phyloP scores from a whole-genome alignment of 1,140 invertebrate genomes.

The Metopolophium dirhodum region DNA sequence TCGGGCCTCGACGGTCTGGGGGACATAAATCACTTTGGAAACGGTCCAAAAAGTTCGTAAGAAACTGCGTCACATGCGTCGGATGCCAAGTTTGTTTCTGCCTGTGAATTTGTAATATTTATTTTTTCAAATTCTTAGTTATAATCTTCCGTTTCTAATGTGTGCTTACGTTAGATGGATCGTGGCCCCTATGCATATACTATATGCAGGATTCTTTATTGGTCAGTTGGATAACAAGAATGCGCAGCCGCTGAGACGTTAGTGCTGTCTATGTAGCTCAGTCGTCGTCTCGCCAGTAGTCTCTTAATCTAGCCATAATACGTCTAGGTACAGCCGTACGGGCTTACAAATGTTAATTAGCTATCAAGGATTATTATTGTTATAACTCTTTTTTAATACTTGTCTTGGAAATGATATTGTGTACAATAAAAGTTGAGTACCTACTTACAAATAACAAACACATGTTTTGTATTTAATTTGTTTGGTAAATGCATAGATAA shows the following conservation, averaged over 20 bases:
- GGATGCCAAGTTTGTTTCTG: conserved; percentile 4
- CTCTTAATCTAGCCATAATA: not conserved
- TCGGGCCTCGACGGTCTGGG: not conserved
- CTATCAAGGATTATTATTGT: not conserved
- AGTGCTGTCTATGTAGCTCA: not conserved
- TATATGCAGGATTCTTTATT: not conserved
- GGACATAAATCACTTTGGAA: not conserved
- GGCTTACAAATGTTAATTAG: not conserved
- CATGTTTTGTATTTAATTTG: not conserved
- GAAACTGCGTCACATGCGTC: not conserved
- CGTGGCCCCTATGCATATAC: not conserved
- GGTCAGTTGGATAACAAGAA: not conserved
- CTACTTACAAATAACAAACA: not conserved
- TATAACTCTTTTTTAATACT: not conserved
- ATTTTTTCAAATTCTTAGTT: conserved; percentile 11
- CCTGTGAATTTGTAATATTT: conserved; percentile 4
- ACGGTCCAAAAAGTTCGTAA: not conserved
- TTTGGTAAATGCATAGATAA: not conserved
- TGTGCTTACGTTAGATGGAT: not conserved
- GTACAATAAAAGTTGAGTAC: not conserved
- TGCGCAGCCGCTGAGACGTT: not conserved
- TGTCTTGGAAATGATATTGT: not conserved
- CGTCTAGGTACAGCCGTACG: not conserved
- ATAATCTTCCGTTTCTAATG: not conserved
- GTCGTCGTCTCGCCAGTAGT: not conserved